Evolutionary conservation across 2,113 vertebrate species (phyloP).

Genomic region (Phoxinus phoxinus): DNA sequence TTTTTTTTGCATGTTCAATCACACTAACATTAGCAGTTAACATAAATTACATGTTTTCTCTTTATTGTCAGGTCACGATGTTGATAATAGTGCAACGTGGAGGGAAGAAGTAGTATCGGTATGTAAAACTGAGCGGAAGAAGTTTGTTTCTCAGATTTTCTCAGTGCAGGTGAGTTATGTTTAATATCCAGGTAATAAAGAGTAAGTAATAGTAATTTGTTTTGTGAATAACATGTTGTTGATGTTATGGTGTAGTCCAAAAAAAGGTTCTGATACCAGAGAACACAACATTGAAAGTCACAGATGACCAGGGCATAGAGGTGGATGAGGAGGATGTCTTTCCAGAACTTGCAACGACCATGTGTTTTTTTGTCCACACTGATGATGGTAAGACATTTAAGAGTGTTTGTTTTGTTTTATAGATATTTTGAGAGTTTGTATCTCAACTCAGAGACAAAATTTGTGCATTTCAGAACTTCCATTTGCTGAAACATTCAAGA

Average conservation of each 20-base stretch:
- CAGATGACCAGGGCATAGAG: neutral
- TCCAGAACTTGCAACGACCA: neutral
- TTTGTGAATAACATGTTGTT: neutral
- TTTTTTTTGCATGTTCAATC: too few species aligned
- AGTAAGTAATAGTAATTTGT: neutral
- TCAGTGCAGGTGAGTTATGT: neutral
- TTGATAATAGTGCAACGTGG: neutral
- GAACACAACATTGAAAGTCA: neutral
- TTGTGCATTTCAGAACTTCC: neutral
- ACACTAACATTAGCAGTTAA: neutral
- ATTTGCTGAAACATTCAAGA: neutral
- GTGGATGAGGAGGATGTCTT: neutral
- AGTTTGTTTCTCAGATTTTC: too few species aligned
- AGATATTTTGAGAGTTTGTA: neutral
- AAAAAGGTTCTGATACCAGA: too few species aligned
- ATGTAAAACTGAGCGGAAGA: neutral
- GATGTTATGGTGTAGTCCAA: too few species aligned
- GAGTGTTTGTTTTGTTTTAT: neutral
- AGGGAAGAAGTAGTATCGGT: neutral
- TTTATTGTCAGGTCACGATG: neutral
- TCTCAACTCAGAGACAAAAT: neutral
- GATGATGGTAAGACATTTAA: neutral
- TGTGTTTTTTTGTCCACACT: neutral
- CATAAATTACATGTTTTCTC: neutral
- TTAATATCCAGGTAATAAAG: neutral